Evolutionary conservation across 2,797 vertebrate species (phyloP), one percentile per base, ranked within the genome.

Genomic region (Bucorvus abyssinicus): DNA sequence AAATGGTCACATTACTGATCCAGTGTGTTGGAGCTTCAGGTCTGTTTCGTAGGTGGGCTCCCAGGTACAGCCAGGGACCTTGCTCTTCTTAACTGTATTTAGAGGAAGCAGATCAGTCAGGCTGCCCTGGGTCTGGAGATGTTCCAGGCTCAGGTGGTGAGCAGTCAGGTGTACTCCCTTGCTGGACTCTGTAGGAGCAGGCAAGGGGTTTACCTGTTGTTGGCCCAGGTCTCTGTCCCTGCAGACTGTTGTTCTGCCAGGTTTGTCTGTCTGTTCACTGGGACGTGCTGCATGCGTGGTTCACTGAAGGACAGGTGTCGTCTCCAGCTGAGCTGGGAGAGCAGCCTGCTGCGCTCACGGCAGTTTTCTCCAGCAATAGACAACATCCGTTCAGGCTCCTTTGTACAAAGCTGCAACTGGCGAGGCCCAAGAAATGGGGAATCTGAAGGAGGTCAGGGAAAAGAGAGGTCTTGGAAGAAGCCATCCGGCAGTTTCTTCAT

Each of bases 1-100:
- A 93, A 89, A 95, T 96, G 97, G 94, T 97, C 95, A 97, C 95
- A 56, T 95, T 96, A 93, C 90, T 95, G 86, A 88, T 94, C 59
- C 78, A 95, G 84, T 3, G 0, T 81, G 77, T 96, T 95, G 3
- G n/a, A 74, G 80, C 82, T 95, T 87, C 86, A 92, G 80, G 77
- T 95, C 76, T 92, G 60, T 82, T 77, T 63, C 0, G 0, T 67
- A 89, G 84, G 26, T 4, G 9, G 59, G 52, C 77, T 94, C 64
- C 84, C 78, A 67, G 53, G 75, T 53, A 38, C 93, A 92, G 63
- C 67, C 32, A 42, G 67, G 56, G 18, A 14, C 52, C 83, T 75
- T 15, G 29, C 87, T 91, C 53, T 76, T 75, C 13, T 70, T 84
- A 27, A 40, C 42, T 85, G 36, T 89, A 17, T 90, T 77, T 76